Percentiles rank a stretch among this genome's conserved stretches.
Evolutionary conservation across 2,797 vertebrate species (phyloP).

Genomic region (Scarus forsteni): DNA sequence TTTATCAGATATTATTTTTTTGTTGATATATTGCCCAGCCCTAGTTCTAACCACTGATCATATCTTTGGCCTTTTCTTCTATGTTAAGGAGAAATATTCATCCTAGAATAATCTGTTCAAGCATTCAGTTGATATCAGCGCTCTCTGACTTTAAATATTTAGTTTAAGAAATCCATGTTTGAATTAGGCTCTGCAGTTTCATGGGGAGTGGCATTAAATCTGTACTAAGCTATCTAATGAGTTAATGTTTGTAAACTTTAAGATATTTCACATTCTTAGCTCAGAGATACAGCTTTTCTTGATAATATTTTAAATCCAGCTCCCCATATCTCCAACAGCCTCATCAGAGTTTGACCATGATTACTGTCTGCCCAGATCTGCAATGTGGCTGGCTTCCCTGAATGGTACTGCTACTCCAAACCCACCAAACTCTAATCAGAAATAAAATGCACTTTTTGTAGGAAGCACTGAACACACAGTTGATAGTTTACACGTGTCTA

Average conservation of each 20-base stretch:
- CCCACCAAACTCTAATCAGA: conserved; percentile 63
- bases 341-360: conserved; percentile 86
- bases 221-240: conserved; percentile 42
- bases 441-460: conserved; percentile 49
- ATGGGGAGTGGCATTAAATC: conserved; percentile 61
- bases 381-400: conserved; percentile 82
- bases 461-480: conserved; percentile 52
- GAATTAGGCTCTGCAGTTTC: conserved; percentile 67
- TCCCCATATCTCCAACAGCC: conserved; percentile 87
- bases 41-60: conserved; percentile 2
- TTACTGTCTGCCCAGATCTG: conserved; percentile 87
- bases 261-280: conserved; percentile 13
- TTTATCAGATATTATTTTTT: too few relatives aligned
- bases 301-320: conserved; percentile 81
- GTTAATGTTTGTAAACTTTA: conserved; percentile 19
- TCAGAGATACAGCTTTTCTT: conserved; percentile 67
- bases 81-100: neutral
- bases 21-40: too few relatives aligned
- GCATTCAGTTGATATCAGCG: neutral
- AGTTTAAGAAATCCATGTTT: conserved; percentile 34
- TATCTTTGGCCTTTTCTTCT: conserved; percentile 7
- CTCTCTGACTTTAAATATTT: too few relatives aligned
- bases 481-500: conserved; percentile 44
- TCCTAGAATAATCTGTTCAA: neutral
- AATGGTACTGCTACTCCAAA: conserved; percentile 86